phyloP scores from a whole-genome alignment of 2,797 vertebrate genomes.

The Etheostoma perlongum region DNA sequence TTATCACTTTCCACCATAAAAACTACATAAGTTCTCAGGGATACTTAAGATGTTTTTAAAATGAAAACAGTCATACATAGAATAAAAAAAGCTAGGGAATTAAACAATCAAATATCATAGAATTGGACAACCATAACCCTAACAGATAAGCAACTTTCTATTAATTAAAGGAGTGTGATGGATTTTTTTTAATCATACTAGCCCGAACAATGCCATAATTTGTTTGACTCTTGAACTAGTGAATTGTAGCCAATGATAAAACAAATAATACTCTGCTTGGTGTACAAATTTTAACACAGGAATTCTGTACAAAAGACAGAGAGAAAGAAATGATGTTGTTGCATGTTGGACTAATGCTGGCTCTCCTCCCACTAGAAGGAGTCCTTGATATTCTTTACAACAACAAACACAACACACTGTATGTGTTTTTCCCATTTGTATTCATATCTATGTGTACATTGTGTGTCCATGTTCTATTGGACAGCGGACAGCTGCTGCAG shows the following conservation, averaged over 20 bases:
- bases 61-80: too few relatives aligned
- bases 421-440: conserved; percentile 16
- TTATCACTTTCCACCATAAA: too few relatives aligned
- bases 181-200: neutral
- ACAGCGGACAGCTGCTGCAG: conserved; percentile 60
- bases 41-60: too few relatives aligned
- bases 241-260: neutral
- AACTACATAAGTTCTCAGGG: too few relatives aligned
- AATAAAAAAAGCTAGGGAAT: neutral
- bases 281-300: neutral
- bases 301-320: neutral
- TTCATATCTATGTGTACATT: conserved; percentile 23
- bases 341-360: neutral
- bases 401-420: neutral
- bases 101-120: neutral
- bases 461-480: conserved; percentile 32
- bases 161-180: neutral
- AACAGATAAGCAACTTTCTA: neutral
- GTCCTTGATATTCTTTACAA: conserved; percentile 1
- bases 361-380: neutral
- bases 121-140: neutral
- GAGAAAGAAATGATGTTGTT: neutral
- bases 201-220: neutral
- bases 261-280: neutral
- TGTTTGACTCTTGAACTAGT: neutral